Evolutionary conservation across 37 sponge, comb jelly and placozoan genomes (phyloP), one percentile per base, ranked within the genome.

Genomic region (Halisarca cf. caerulea): DNA sequence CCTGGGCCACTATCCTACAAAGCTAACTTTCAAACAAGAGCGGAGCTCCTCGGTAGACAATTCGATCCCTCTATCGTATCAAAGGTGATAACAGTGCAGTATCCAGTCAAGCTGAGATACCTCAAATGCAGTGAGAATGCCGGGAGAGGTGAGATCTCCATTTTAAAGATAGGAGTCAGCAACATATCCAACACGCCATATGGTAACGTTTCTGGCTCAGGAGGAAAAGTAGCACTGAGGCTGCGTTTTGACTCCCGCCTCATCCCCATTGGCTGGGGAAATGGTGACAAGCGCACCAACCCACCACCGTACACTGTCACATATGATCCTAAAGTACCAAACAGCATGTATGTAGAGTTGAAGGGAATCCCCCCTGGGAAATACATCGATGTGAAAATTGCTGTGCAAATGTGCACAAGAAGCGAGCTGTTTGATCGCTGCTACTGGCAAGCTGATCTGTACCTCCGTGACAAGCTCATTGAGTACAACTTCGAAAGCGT

Each of bases 391-490:
- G 25, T 93, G 23, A 47, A 66, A 0, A 79, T 93, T 21, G 88
- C 69, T 33, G 44, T 90, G 33, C 78, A 78, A n/a, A 41, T 93
- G 80, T 89, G 79, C 18, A 43, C 34, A 35, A 47, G 66, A 17
- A 83, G 82, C 1, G 88, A 90, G 17, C 81, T 90, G 0, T 90
- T 70, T 55, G 88, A 88, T 36, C 60, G 11, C n/a, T 89, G 87
- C 61, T 20, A 66, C 28, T 93, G 91, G 91, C 91, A 93, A 53
- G 83, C 88, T 53, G 88, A 88, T 32, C 83, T 93, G 62, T 82
- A 83, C 82, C 83, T 88, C 21, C 54, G 88, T 43, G 86, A 87
- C 34, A 93, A 93, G 62, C 84, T 90, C 27, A 82, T 93, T 6
- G 91, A 93, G 83, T 93, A 93, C 75, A 85, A 44, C 43, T 85